phyloP scores from a whole-genome alignment of 1,140 invertebrate genomes.

The Drosophila willistoni region DNA sequence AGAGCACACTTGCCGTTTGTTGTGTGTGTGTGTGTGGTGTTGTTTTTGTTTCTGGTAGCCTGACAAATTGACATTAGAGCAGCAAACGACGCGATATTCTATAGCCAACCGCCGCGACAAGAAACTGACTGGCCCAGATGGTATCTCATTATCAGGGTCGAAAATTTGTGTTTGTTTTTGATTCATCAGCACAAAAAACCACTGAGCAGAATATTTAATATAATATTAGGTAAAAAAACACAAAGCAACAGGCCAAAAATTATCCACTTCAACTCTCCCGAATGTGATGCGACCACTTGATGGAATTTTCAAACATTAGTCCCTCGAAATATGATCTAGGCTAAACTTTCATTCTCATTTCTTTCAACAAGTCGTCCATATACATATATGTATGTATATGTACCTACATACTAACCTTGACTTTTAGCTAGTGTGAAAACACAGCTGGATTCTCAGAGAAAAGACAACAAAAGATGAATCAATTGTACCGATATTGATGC shows the following conservation, averaged over 20 bases:
- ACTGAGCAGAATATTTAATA: conserved; percentile 10
- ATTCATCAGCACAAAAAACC: conserved; percentile 21
- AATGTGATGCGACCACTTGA: too few relatives aligned
- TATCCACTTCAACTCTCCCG: too few relatives aligned
- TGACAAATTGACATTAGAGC: conserved; percentile 77
- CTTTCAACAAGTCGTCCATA: background rate
- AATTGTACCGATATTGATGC: conserved; percentile 36
- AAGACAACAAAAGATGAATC: conserved; percentile 35
- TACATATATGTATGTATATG: conserved; percentile 1
- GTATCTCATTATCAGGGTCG: conserved; percentile 23
- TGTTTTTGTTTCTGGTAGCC: conserved; percentile 64
- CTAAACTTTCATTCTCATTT: background rate
- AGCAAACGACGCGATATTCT: conserved; percentile 39
- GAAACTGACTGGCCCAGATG: conserved; percentile 7
- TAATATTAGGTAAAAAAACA: conserved; percentile 2
- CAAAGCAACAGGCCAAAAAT: too few relatives aligned
- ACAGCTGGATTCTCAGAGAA: conserved; percentile 53
- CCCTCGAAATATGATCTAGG: too few relatives aligned
- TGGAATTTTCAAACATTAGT: too few relatives aligned
- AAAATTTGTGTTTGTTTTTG: conserved; percentile 1
- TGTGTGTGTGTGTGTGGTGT: conserved; percentile 34
- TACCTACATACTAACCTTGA: conserved; percentile 45
- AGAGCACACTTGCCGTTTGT: conserved; percentile 38
- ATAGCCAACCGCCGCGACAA: conserved; percentile 3
- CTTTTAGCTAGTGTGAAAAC: conserved; percentile 57